phyloP scores from a whole-genome alignment of 2,888 invertebrate species.

The Aphelenchoides bicaudatus region DNA sequence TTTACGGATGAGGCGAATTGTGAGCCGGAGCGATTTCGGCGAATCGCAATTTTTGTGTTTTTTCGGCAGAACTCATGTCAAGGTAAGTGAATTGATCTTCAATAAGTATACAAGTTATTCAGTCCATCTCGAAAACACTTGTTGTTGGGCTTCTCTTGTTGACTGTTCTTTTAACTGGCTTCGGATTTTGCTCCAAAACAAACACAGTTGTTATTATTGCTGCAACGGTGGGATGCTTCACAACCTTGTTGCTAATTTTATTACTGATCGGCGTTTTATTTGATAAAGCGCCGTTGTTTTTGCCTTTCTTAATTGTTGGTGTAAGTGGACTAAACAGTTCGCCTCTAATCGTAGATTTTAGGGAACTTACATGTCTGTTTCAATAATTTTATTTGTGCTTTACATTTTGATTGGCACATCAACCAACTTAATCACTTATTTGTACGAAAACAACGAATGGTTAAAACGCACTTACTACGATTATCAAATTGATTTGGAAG shows the following conservation, averaged over 20 bases:
- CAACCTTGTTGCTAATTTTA: neutral
- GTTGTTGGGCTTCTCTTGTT: neutral
- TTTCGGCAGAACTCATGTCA: constrained; percentile 5
- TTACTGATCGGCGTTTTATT: neutral
- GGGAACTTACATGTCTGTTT: constrained; percentile 3
- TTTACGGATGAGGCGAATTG: too few species aligned
- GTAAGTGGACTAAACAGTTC: neutral
- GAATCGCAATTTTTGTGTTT: neutral
- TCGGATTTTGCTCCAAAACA: constrained; percentile 5
- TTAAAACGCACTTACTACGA: neutral
- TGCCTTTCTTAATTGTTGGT: constrained; percentile 2
- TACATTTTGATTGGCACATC: constrained; percentile 15
- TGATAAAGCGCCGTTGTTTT: neutral
- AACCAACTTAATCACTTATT: constrained; percentile 4
- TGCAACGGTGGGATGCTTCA: neutral
- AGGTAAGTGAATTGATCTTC: constrained; percentile 3
- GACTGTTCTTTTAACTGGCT: neutral
- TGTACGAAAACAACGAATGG: constrained; percentile 13
- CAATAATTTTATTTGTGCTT: neutral
- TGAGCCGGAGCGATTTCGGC: neutral
- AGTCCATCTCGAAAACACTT: neutral
- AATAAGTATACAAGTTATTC: neutral
- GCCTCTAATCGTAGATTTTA: neutral
- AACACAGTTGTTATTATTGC: neutral
- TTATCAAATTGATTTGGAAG: constrained; percentile 10